Base-by-base conservation (phyloP, 2,797 vertebrate genomes). In the Taenioides sp. region DNA sequence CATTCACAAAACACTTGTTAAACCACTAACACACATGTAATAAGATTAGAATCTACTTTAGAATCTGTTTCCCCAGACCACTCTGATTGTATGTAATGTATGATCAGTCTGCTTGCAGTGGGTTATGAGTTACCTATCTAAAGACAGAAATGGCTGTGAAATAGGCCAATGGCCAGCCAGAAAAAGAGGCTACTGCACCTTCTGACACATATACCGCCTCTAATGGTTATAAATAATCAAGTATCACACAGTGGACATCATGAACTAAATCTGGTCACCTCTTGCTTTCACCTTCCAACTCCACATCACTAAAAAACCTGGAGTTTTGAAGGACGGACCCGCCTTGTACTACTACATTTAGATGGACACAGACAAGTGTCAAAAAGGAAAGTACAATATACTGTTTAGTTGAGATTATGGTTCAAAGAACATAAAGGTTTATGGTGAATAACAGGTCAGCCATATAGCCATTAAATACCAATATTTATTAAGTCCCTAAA, bases 211-310 rank as follows among this genome's bases (percentile, higher is more conserved):
- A 47, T 47, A 47, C 43, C 14, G 6, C 67, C 82, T 74, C 84
- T 90, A 90, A 91, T 89, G 87, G 90, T 92, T 93, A 93, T 90
- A 93, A 92, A 93, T 93, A 92, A 88, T 83, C 72, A 90, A 79
- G 78, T 62, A 86, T 90, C 89, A 87, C 89, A 86, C 65, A 69
- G 80, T 81, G 88, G 90, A 89, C 92, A 91, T 79, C 70, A 73
- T 91, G 89, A 91, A 90, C 90, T 88, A 92, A 91, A 92, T 92
- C 64, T 88, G 86, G 74, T 81, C 86, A 82, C 84, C 85, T 72
- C 84, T 82, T 77, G 79, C 86, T 80, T 76, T 91, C 84, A 90
- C 89, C 90, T 88, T 91, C 85, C 78, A 79, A 82, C 79, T 83
- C 23, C 69, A 80, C 78, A 85, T 85, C 80, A 66, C 85, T 81